Evolutionary conservation across 2,113 vertebrate species (phyloP).

Genomic region (Equus przewalskii): DNA sequence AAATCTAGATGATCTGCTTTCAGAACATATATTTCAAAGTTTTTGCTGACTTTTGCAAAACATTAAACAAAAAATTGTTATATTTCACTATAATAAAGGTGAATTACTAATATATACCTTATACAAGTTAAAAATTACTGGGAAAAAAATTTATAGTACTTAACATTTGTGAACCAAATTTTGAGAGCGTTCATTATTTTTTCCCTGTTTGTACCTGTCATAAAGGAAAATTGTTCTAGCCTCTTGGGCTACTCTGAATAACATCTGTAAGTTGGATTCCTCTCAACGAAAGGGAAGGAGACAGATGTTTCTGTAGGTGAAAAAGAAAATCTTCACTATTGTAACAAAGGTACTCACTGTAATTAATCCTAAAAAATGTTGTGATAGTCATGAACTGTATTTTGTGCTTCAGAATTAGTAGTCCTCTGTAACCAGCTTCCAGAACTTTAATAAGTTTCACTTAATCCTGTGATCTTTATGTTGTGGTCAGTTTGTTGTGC

Average conservation of each 20-base stretch:
- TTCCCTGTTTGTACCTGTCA: not conserved
- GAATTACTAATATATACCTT: not conserved
- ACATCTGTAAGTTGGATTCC: not conserved
- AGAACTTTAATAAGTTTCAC: constrained; percentile 14
- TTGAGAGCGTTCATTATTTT: not conserved
- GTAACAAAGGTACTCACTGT: not conserved
- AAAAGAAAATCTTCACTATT: constrained; percentile 8
- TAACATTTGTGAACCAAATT: constrained; percentile 34
- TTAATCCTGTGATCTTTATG: not conserved
- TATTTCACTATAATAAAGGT: constrained; percentile 3
- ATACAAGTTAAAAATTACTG: constrained; percentile 34
- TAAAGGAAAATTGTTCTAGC: not conserved
- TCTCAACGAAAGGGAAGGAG: not conserved
- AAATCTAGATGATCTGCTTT: constrained; percentile 35
- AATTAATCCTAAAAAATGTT: constrained; percentile 12
- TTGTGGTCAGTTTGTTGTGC: not conserved
- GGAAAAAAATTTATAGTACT: not conserved
- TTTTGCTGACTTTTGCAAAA: not conserved
- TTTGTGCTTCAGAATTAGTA: not conserved
- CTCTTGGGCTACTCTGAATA: not conserved
- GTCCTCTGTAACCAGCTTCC: not conserved
- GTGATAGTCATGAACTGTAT: not conserved
- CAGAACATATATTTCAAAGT: not conserved
- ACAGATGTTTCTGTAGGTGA: not conserved
- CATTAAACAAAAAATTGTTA: not conserved